Conservation (phyloP, 2,113 vertebrate genomes). For the Thunnus maccoyii region DNA sequence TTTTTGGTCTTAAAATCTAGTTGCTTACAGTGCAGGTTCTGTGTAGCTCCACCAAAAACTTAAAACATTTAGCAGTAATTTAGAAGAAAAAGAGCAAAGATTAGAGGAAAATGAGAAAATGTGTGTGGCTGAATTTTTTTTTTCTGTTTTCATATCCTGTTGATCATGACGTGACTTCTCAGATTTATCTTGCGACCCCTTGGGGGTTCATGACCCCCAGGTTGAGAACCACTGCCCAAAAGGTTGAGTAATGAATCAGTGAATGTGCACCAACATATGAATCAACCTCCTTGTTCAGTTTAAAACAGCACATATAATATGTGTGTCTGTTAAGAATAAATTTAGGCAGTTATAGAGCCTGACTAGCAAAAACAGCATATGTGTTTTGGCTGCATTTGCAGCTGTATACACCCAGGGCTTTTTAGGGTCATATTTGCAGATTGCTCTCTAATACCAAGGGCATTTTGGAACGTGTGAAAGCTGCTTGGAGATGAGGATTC, state of each 20-base stretch:
- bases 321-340: neutral
- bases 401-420: slow-evolving; percentile 24
- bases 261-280: slow-evolving; percentile 12
- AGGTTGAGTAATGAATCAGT: slow-evolving; percentile 1
- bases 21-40: too few species aligned
- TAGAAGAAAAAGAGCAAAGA: neutral
- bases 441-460: slow-evolving; percentile 39
- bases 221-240: neutral
- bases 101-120: neutral
- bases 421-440: slow-evolving; percentile 54
- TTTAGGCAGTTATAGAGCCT: slow-evolving; percentile 10
- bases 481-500: slow-evolving; percentile 33
- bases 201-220: neutral
- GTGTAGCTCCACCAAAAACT: neutral
- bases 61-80: neutral
- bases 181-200: neutral
- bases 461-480: slow-evolving; percentile 43
- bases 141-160: too few species aligned
- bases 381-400: slow-evolving; percentile 49
- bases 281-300: slow-evolving; percentile 3
- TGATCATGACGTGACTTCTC: too few species aligned
- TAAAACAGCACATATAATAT: slow-evolving; percentile 6
- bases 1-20: too few species aligned
- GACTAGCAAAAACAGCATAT: slow-evolving; percentile 57
- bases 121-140: too few species aligned